Conservation (phyloP, 2,113 vertebrate genomes). For the Larimichthys crocea region DNA sequence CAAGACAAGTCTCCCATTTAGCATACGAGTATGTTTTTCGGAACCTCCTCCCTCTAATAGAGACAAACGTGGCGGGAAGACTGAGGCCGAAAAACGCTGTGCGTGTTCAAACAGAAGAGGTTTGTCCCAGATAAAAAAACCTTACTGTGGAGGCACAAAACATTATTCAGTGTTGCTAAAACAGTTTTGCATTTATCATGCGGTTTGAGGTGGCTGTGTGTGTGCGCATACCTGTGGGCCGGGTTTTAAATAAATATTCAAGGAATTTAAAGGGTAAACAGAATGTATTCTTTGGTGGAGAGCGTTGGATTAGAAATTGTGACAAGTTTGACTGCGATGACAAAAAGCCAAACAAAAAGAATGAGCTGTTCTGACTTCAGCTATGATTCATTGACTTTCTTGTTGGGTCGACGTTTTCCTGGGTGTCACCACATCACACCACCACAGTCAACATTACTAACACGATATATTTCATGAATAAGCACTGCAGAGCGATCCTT, state of each 20-base stretch:
- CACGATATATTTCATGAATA: neutral
- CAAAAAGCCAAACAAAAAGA: neutral
- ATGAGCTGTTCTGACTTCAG: neutral
- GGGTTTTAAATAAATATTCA: slow-evolving; percentile 36
- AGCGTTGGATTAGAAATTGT: neutral
- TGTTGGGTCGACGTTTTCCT: neutral
- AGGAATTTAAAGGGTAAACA: slow-evolving; percentile 33
- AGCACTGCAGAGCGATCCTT: neutral
- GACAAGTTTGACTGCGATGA: neutral
- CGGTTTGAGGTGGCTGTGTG: slow-evolving; percentile 17
- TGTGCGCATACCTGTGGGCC: slow-evolving; percentile 27
- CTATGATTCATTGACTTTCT: neutral
- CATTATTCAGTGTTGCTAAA: slow-evolving; percentile 12
- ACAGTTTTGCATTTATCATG: slow-evolving; percentile 19
- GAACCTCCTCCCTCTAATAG: neutral
- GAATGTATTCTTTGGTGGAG: neutral
- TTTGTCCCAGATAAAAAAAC: slow-evolving; percentile 30
- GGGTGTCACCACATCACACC: too few relatives aligned
- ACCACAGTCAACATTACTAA: neutral
- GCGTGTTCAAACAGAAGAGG: slow-evolving; percentile 7
- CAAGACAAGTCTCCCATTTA: slow-evolving; percentile 18
- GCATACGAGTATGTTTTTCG: slow-evolving; percentile 46
- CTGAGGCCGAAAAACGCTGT: neutral
- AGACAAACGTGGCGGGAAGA: neutral
- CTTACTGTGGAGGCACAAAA: slow-evolving; percentile 8